Evolutionary conservation across 2,888 invertebrate genomes (phyloP), one percentile per base, ranked within the genome.

Genomic region (Drosophila fungiperda): DNA sequence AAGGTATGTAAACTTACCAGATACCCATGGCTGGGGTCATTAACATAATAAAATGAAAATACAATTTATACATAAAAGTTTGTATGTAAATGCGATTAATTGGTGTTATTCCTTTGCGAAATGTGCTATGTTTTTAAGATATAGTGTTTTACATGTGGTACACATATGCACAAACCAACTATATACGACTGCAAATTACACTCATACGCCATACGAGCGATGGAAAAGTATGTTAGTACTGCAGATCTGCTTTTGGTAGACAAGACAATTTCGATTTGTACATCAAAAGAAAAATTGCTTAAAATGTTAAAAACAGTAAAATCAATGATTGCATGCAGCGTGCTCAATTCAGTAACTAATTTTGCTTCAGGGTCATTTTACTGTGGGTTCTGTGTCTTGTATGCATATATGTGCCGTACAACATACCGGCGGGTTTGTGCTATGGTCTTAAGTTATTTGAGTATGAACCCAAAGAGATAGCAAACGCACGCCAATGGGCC

Each of bases 211-310:
- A 74, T 68, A 78, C 75, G 68, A 58, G 61, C 72, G 49, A 26
- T 32, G 38, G 54, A 45, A 55, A 53, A 58, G 9, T 15, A 49
- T 29, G 66, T 48, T 36, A 61, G 33, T 50, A 53, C 49, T 58
- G 65, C 20, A 53, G 23, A 2, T 20, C 49, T 70, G 59, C 40
- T 66, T 67, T 68, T 64, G 49, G 59, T 65, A 68, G 78, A 54
- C 70, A 61, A 73, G 77, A 78, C 74, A 80, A 89, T 89, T 85
- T 89, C 70, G 85, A 86, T 87, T 85, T 89, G 62, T 59, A 64
- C 64, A 80, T 74, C 70, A 74, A 78, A 68, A 66, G 61, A 73
- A 67, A 75, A 77, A 76, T 65, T 72, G 82, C 84, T 87, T 84
- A 81, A 83, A 78, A 65, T 73, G 66, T 76, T 72, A 80, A 59